Percentiles rank a stretch among this genome's conserved stretches.
These are phyloP conservation scores for Sarotherodon lohbergeri DNA, from an alignment of 2,113 vertebrate species.

Conservation along the genomic window DNA sequence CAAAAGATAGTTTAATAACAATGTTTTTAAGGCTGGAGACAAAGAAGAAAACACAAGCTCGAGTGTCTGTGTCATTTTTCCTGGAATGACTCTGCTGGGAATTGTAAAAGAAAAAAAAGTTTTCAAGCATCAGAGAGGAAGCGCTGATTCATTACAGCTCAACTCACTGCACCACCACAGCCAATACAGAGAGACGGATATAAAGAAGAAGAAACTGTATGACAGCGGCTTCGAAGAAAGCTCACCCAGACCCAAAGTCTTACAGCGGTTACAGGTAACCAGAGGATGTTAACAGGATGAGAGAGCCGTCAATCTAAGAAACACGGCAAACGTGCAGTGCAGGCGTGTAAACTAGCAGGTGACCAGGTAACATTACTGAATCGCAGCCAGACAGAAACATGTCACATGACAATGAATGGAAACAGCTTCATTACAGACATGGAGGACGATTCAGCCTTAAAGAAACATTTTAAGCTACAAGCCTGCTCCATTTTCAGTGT, in stretches of 20 bases:
- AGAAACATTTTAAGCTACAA: background rate
- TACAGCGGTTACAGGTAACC: background rate
- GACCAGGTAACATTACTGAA: background rate
- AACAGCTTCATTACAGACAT: background rate
- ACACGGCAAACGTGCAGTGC: background rate
- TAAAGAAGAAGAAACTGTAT: background rate
- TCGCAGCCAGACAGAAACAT: background rate
- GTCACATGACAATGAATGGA: background rate
- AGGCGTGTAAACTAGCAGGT: background rate
- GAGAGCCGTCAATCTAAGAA: background rate
- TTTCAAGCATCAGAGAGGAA: background rate
- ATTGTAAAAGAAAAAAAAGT: background rate
- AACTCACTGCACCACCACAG: background rate
- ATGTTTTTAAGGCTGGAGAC: background rate
- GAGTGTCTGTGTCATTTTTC: background rate
- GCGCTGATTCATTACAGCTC: background rate
- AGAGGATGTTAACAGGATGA: background rate
- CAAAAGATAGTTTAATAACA: slow-evolving; percentile 23
- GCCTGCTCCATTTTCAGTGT: background rate
- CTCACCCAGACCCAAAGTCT: background rate
- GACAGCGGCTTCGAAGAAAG: background rate
- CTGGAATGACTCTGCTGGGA: background rate
- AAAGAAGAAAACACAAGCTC: background rate
- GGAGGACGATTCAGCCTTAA: background rate
- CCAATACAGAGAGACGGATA: background rate